These are phyloP conservation scores for Acanthaster planci DNA, from an alignment of 35 echinoderm and acorn worm species.

Conservation along the genomic window DNA sequence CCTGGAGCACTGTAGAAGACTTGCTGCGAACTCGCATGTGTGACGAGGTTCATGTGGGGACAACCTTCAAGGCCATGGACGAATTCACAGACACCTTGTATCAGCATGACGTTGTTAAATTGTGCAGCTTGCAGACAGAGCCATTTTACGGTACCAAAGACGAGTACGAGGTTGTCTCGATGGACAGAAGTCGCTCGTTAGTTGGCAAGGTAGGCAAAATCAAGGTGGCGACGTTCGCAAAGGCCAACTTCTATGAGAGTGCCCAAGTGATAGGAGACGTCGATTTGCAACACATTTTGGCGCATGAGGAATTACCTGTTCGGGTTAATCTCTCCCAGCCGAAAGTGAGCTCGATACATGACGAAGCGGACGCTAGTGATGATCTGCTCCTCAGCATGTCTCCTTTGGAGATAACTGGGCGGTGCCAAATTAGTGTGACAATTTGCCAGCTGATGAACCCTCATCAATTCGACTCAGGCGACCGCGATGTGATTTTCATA, in stretches of 20 bases:
- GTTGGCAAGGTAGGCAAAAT: neutral
- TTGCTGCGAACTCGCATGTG: neutral
- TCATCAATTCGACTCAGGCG: neutral
- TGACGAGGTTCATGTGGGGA: neutral
- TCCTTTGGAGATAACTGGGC: neutral
- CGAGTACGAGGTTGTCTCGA: neutral
- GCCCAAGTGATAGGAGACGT: neutral
- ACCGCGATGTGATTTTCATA: neutral
- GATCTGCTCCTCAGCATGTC: neutral
- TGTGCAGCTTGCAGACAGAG: neutral
- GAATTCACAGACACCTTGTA: neutral
- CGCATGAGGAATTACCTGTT: neutral
- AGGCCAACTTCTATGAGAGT: slow-evolving; percentile 1
- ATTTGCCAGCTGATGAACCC: neutral
- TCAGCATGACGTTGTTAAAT: neutral
- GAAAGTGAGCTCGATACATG: neutral
- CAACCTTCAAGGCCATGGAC: neutral
- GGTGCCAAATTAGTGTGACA: neutral
- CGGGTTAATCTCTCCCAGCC: neutral
- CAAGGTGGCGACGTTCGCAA: neutral
- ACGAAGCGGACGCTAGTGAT: neutral
- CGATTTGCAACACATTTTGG: neutral
- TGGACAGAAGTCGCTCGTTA: slow-evolving; percentile 1
- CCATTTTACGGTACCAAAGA: neutral
- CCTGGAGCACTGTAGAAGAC: slow-evolving; percentile 6